A percentile compares a stretch with the other conserved stretches of the same genome.
Conservation (phyloP, 2,797 vertebrate species). For the Coracias cyanogaster region DNA sequence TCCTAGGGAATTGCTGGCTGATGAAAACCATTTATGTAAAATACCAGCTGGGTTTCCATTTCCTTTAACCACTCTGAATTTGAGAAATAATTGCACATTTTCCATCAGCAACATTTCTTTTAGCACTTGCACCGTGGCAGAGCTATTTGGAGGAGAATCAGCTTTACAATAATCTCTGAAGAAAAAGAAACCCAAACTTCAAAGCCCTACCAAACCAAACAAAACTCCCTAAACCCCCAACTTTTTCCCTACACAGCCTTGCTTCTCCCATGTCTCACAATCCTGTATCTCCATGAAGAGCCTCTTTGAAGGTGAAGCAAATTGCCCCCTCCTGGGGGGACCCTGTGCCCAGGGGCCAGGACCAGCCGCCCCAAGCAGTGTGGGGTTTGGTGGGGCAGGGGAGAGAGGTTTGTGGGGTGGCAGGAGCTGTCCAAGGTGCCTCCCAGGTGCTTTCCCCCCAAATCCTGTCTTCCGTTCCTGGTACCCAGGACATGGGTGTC, state of each 20-base stretch:
- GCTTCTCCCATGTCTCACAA: neutral
- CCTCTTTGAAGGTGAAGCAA: conserved; percentile 42
- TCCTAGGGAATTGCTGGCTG: conserved; percentile 60
- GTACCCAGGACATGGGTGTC: neutral
- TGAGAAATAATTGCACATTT: conserved; percentile 69
- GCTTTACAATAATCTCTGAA: conserved; percentile 37
- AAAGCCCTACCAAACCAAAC: neutral
- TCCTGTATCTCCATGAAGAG: conserved; percentile 33
- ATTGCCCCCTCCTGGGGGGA: conserved; percentile 11
- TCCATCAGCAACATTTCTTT: conserved; percentile 48
- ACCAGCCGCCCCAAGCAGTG: fast-evolving
- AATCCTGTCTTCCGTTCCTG: conserved; percentile 29
- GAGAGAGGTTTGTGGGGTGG: neutral
- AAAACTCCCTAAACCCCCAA: neutral
- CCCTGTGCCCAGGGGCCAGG: conserved; percentile 59
- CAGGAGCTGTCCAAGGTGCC: neutral
- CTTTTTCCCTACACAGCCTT: neutral
- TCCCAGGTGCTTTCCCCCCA: neutral
- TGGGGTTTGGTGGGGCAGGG: fast-evolving
- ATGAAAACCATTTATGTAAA: conserved; percentile 66
- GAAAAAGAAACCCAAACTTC: neutral
- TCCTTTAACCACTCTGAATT: conserved; percentile 58
- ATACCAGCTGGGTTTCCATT: conserved; percentile 70
- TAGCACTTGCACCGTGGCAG: neutral
- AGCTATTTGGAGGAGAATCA: conserved; percentile 61